Base-by-base conservation (phyloP, 1,140 invertebrate species). In the Colletes gigas region DNA sequence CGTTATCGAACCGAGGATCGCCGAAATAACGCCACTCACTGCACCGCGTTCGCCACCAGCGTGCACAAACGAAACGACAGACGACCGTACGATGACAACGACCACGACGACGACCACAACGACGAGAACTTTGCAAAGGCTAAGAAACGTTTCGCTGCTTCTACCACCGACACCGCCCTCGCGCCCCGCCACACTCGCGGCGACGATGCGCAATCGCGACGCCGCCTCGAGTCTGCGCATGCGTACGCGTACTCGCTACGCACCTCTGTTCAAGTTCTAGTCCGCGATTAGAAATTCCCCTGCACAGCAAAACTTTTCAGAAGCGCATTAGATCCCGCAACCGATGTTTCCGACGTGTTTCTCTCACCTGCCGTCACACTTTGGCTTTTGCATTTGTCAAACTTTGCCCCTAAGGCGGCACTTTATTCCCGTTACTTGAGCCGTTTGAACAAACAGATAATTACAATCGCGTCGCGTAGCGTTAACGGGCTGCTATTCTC, bases 161-260 rank as follows among this genome's bases (percentile, higher is more conserved):
- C 74, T 67, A 78, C 81, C 86, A 88, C 84, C 84, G 90, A 90
- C 91, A 90, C 89, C 90, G 90, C 90, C 90, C 90, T 85, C 86
- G 80, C 83, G 81, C 73, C 84, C 57, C 86, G 79, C 68, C 85
- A 63, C 78, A 75, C 74, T 78, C 63, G 75, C 74, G 77, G 67
- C 83, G 47, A 44, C 4, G 78, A 44, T 74, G 86, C 89, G 89
- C 89, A 83, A 77, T 79, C 89, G 89, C 87, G 78, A 77, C 81
- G 80, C 67, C 84, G 50, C 68, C 83, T 86, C 78, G 84, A 78
- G 19, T 60, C 50, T 41, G 65, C 87, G 84, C 81, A 80, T 83
- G 83, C 81, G 81, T 76, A 68, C 66, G 14, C n/a, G 14, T 19
- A 3, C 39, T 12, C 5, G 1, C 14, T 8, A 21, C 60, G 44